Percentiles rank a stretch among this genome's conserved stretches.
Evolutionary conservation across 2,797 vertebrate species (phyloP).

Genomic region (Hydrophis major): DNA sequence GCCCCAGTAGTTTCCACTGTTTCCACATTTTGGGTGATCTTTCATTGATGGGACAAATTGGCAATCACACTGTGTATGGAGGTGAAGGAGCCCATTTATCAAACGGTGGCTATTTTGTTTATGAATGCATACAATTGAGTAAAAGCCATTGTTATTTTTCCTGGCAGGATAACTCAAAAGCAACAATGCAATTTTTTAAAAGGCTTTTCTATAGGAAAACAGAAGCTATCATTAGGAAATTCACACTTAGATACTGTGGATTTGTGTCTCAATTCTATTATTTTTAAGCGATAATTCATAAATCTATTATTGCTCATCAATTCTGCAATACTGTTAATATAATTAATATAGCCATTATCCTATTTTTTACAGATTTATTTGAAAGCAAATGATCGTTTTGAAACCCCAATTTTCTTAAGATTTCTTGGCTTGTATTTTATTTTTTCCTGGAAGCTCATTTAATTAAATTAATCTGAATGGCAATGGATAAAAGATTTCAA

Average conservation of each 20-base stretch:
- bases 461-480: neutral
- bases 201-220: neutral
- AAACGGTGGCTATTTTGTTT: neutral
- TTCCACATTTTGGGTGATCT: neutral
- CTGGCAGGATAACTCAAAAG: neutral
- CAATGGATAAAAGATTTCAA: neutral
- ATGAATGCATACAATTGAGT: neutral
- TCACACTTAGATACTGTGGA: neutral
- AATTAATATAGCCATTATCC: neutral
- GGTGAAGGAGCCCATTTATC: neutral
- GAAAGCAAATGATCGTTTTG: neutral
- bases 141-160: neutral
- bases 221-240: neutral
- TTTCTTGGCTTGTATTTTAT: neutral
- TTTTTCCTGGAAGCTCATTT: neutral
- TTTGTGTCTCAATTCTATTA: neutral
- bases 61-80: neutral
- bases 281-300: neutral
- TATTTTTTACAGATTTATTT: neutral
- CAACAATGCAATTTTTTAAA: neutral
- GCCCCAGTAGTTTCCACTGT: neutral
- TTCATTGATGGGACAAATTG: neutral
- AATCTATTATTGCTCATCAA: neutral
- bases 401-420: neutral
- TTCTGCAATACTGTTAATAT: neutral